phyloP scores from a whole-genome alignment of 1,140 invertebrate species.

The Coenobita brevimanus region DNA sequence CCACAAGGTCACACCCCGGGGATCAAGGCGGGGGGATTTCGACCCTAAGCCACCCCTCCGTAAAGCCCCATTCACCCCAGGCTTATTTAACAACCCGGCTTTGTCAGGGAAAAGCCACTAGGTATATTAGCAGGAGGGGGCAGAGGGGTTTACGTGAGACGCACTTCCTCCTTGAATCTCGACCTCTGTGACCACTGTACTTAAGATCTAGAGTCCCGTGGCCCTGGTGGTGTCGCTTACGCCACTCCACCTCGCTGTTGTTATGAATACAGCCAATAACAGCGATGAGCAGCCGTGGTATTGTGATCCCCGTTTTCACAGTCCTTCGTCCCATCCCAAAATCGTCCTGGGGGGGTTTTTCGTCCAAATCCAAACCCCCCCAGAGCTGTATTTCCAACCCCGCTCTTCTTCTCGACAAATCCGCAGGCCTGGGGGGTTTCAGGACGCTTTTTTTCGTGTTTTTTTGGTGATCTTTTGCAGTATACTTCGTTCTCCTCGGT shows the following conservation, averaged over 20 bases:
- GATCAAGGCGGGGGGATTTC: not conserved
- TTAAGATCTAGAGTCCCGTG: no score
- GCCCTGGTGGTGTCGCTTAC: not conserved
- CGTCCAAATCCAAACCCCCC: not conserved
- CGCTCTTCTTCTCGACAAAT: no score
- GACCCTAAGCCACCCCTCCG: not conserved
- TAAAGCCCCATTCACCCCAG: not conserved
- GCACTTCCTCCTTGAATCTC: not conserved
- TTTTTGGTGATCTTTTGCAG: no score
- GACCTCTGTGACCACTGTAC: not conserved
- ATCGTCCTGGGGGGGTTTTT: not conserved
- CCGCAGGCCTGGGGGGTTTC: no score
- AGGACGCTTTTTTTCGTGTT: no score
- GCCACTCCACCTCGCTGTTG: constrained; percentile 10
- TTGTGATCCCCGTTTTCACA: constrained; percentile 43
- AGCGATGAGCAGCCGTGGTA: constrained; percentile 54
- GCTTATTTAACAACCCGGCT: not conserved
- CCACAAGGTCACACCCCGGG: not conserved
- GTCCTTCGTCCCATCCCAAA: not conserved
- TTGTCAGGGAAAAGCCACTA: constrained; percentile 40
- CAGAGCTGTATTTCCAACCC: not conserved
- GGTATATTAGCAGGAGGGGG: constrained; percentile 37
- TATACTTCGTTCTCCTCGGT: no score
- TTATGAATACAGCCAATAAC: constrained; percentile 65
- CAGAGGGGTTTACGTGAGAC: not conserved